phyloP scores from a whole-genome alignment of 2,888 invertebrate species.

The Caenorhabditis auriculariae region DNA sequence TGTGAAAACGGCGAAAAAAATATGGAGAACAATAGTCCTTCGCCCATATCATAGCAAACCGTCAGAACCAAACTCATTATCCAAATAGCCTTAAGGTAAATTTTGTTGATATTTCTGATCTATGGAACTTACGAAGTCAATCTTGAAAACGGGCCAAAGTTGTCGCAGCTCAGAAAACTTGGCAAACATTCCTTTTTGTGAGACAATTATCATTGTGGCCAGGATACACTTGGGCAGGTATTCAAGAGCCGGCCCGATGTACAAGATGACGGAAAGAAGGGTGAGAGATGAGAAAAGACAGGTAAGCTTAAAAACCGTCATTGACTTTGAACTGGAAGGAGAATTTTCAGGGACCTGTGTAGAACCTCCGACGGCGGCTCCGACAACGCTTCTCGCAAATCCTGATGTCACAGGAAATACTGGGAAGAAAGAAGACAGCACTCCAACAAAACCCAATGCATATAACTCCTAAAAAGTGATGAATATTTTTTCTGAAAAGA shows the following conservation, averaged over 20 bases:
- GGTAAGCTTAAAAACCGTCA: conserved; percentile 39
- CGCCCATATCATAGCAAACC: conserved; percentile 59
- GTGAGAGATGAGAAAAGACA: conserved; percentile 57
- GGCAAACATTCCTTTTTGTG: conserved; percentile 51
- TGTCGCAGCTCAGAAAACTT: conserved; percentile 53
- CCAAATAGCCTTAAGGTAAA: conserved; percentile 50
- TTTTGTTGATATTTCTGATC: background rate
- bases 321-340: background rate
- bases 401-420: conserved; percentile 62
- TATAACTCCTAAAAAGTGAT: conserved; percentile 48
- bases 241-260: conserved; percentile 58
- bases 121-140: conserved; percentile 50
- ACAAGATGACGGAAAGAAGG: conserved; percentile 55
- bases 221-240: conserved; percentile 59
- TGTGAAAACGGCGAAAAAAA: conserved; percentile 54
- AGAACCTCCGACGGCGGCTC: conserved; percentile 56
- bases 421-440: conserved; percentile 59
- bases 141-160: conserved; percentile 61
- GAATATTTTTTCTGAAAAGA: background rate
- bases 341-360: conserved; percentile 49
- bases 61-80: conserved; percentile 54
- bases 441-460: conserved; percentile 61
- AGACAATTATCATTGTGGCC: conserved; percentile 57
- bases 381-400: conserved; percentile 59
- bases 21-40: conserved; percentile 55